Evolutionary conservation across 2,113 vertebrate genomes (phyloP).

Genomic region (Gobiocypris rarus): DNA sequence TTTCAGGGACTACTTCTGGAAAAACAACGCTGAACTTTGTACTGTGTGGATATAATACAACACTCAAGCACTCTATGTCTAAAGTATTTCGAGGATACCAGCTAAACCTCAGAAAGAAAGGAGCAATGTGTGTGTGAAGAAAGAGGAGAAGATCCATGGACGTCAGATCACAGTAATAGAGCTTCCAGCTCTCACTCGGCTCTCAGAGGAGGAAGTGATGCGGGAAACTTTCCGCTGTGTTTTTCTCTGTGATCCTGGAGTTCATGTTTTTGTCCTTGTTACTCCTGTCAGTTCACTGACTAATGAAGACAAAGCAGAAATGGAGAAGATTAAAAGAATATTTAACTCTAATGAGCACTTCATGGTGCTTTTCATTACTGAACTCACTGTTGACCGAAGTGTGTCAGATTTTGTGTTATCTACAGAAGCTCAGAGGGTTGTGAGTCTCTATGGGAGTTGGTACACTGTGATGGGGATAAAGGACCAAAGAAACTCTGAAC

Average conservation of each 20-base stretch:
- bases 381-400: neutral
- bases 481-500: neutral
- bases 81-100: slow-evolving; percentile 14
- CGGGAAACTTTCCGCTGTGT: slow-evolving; percentile 31
- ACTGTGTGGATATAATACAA: slow-evolving; percentile 15
- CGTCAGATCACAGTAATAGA: neutral
- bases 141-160: neutral
- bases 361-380: slow-evolving; percentile 37
- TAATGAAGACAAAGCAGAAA: slow-evolving; percentile 49
- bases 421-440: neutral
- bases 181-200: slow-evolving; percentile 42
- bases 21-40: slow-evolving; percentile 34
- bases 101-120: neutral
- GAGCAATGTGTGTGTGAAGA: slow-evolving; percentile 46
- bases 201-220: slow-evolving; percentile 49
- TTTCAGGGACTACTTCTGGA: neutral
- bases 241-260: slow-evolving; percentile 54
- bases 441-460: neutral
- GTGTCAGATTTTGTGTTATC: neutral
- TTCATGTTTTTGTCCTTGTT: slow-evolving; percentile 46
- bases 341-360: slow-evolving; percentile 15
- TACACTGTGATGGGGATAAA: neutral
- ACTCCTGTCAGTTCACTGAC: slow-evolving; percentile 21
- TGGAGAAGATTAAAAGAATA: slow-evolving; percentile 44
- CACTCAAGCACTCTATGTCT: neutral